A percentile compares a stretch with the other conserved stretches of the same genome.
Conservation (phyloP, 2,113 vertebrate species). For the Cyanistes caeruleus region DNA sequence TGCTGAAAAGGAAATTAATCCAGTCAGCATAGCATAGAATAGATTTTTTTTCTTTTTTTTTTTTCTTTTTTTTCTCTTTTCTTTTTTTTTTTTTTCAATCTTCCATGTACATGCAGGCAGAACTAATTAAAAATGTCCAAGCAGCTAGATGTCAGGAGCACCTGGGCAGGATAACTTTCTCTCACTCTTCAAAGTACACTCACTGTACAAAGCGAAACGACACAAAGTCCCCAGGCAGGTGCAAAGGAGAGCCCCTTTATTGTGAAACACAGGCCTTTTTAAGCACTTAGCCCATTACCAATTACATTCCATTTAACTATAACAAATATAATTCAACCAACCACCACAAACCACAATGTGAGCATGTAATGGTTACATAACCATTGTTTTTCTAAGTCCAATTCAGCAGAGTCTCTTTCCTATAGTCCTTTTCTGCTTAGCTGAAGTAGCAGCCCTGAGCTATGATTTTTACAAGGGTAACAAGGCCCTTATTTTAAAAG, state of each 20-base stretch:
- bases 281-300: not conserved
- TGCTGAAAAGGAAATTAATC: not conserved
- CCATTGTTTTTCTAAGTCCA: not conserved
- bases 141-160: not conserved
- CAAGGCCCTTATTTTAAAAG: not conserved
- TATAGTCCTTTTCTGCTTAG: not conserved
- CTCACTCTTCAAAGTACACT: not conserved
- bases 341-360: not conserved
- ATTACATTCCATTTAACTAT: not conserved
- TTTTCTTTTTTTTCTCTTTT: not conserved
- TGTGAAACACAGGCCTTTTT: not conserved
- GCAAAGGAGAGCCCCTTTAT: not conserved
- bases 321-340: not conserved
- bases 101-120: not conserved
- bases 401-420: not conserved
- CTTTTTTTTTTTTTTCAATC: not conserved
- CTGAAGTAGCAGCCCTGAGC: not conserved
- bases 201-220: fast-evolving
- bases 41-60: not conserved
- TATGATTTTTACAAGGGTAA: not conserved
- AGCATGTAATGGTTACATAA: not conserved
- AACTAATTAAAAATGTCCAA: not conserved
- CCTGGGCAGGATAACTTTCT: not conserved
- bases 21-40: not conserved
- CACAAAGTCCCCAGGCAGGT: too few species aligned